Conservation (phyloP, 64 coral and sea anemone genomes). For the Montipora foliosa region DNA sequence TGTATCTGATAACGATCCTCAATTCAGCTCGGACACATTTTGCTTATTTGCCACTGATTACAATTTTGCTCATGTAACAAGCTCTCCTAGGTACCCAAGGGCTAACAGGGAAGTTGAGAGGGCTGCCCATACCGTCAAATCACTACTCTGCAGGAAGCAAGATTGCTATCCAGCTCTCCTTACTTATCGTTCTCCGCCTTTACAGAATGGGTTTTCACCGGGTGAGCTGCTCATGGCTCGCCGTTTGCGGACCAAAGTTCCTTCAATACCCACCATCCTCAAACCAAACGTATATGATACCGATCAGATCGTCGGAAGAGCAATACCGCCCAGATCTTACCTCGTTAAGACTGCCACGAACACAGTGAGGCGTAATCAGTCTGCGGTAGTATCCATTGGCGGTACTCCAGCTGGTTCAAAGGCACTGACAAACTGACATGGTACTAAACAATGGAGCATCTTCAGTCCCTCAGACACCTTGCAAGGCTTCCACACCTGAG, state of each 20-base stretch:
- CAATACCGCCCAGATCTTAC: slow-evolving; percentile 27
- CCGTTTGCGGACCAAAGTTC: too few relatives aligned
- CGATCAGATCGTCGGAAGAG: neutral
- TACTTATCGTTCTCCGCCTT: slow-evolving; percentile 41
- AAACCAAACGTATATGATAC: too few relatives aligned
- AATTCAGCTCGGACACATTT: too few relatives aligned
- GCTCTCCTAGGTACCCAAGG: too few relatives aligned
- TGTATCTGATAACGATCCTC: too few relatives aligned
- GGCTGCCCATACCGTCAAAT: too few relatives aligned
- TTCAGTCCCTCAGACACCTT: too few relatives aligned
- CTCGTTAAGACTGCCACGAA: slow-evolving; percentile 19
- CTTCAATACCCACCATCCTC: too few relatives aligned
- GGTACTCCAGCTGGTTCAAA: neutral
- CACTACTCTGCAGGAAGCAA: neutral
- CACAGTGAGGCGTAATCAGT: slow-evolving; percentile 16
- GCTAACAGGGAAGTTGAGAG: too few relatives aligned
- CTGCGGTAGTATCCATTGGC: neutral
- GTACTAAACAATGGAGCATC: neutral
- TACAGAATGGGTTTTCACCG: neutral
- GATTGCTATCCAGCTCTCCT: neutral
- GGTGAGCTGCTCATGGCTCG: neutral
- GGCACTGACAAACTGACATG: neutral
- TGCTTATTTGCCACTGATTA: too few relatives aligned
- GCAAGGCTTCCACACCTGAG: neutral
- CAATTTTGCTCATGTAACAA: too few relatives aligned